These are phyloP conservation scores for Gallinago jamesoni DNA, from an alignment of 2,113 vertebrate genomes.

Conservation along the genomic window DNA sequence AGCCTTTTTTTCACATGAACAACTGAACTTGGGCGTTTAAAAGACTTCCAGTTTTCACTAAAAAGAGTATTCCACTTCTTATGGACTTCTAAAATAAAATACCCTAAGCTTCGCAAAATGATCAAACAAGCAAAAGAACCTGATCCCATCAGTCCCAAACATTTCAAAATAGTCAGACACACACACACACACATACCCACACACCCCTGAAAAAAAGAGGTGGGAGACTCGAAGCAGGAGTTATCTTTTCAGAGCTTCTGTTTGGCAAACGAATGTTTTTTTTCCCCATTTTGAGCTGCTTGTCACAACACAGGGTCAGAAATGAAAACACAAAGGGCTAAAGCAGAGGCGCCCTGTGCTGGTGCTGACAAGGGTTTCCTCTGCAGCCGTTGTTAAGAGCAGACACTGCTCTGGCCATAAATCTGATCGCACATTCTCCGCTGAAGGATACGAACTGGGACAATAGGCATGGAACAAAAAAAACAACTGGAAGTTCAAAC, in stretches of 20 bases:
- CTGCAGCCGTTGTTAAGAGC: neutral
- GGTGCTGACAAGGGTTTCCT: conserved; percentile 16
- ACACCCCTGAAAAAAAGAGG: neutral
- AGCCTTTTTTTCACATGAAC: neutral
- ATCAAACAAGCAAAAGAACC: neutral
- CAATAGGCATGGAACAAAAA: conserved; percentile 5
- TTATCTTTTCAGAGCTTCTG: neutral
- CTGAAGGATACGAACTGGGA: neutral
- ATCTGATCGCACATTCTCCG: neutral
- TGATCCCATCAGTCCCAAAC: neutral
- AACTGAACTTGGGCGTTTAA: neutral
- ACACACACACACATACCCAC: neutral
- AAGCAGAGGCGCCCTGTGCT: neutral
- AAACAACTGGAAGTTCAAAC: neutral
- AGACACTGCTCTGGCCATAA: neutral
- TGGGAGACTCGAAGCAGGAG: neutral
- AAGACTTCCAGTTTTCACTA: neutral
- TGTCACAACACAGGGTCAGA: conserved; percentile 6
- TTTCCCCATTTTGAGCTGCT: neutral
- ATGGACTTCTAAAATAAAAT: neutral
- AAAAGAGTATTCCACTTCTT: neutral
- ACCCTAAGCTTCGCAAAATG: neutral
- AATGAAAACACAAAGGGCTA: conserved; percentile 9
- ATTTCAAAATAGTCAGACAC: neutral
- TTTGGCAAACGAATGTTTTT: neutral